phyloP scores from a whole-genome alignment of 2,888 invertebrate genomes.

The Aporophyla nigra region DNA sequence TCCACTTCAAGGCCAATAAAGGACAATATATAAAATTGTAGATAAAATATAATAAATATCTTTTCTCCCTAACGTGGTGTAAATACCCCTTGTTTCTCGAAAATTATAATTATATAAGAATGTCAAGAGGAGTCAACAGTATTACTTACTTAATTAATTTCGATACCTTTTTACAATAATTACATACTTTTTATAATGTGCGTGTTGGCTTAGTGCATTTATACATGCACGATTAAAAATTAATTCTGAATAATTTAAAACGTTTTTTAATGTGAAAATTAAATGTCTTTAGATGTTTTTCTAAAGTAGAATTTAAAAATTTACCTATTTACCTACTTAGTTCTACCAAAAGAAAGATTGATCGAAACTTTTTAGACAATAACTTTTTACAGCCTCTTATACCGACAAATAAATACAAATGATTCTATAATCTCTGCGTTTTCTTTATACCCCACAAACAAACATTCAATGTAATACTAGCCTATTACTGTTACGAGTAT shows the following conservation, averaged over 20 bases:
- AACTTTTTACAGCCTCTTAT: constrained; percentile 89
- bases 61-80: constrained; percentile 45
- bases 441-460: constrained; percentile 69
- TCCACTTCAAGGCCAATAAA: constrained; percentile 39
- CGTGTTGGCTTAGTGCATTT: constrained; percentile 79
- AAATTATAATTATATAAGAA: constrained; percentile 72
- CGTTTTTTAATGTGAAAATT: constrained; percentile 64
- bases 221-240: constrained; percentile 71
- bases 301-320: constrained; percentile 74
- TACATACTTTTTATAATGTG: constrained; percentile 70
- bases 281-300: constrained; percentile 72
- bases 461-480: neutral
- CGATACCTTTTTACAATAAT: constrained; percentile 82
- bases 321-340: constrained; percentile 74
- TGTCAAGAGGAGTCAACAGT: constrained; percentile 86
- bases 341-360: constrained; percentile 82
- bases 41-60: constrained; percentile 55
- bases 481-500: too few species aligned
- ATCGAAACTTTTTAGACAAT: constrained; percentile 88
- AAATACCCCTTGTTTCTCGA: constrained; percentile 70
- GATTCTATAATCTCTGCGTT: constrained; percentile 83
- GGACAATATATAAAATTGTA: constrained; percentile 60
- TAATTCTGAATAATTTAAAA: constrained; percentile 67
- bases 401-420: constrained; percentile 88
- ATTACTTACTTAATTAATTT: constrained; percentile 89